These are phyloP conservation scores for Xenopus laevis DNA, from an alignment of 2,113 vertebrate genomes.

Conservation along the genomic window DNA sequence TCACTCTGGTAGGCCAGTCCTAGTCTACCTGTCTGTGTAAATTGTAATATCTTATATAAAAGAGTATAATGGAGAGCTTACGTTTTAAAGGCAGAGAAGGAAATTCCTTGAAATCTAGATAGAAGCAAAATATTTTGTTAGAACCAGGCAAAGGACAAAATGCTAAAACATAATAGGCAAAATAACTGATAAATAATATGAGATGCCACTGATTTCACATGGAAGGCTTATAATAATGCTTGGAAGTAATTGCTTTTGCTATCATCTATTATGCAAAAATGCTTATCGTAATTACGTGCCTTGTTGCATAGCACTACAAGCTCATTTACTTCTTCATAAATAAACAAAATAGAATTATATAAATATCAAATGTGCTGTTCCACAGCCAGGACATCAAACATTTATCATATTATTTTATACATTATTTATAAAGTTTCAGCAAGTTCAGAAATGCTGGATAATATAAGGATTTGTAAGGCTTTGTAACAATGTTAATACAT, in stretches of 20 bases:
- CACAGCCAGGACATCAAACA: too few relatives aligned
- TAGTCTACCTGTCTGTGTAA: too few relatives aligned
- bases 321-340: conserved; percentile 25
- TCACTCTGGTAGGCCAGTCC: too few relatives aligned
- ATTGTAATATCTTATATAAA: too few relatives aligned
- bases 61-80: conserved; percentile 51
- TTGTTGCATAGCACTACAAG: conserved; percentile 20
- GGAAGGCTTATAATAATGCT: too few relatives aligned
- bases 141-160: not conserved
- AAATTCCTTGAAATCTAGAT: conserved; percentile 54
- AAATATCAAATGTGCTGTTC: conserved; percentile 28
- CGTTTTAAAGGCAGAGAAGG: conserved; percentile 57
- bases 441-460: too few relatives aligned
- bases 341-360: conserved; percentile 33
- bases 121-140: conserved; percentile 15
- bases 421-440: too few relatives aligned
- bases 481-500: too few relatives aligned
- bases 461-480: too few relatives aligned
- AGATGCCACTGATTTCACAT: not conserved
- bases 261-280: conserved; percentile 39
- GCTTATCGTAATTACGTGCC: conserved; percentile 9
- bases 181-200: not conserved
- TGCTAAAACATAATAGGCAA: too few relatives aligned
- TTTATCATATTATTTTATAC: too few relatives aligned
- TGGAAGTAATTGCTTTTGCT: not conserved